phyloP scores from a whole-genome alignment of 2,888 invertebrate genomes.

The Eristalis pertinax region DNA sequence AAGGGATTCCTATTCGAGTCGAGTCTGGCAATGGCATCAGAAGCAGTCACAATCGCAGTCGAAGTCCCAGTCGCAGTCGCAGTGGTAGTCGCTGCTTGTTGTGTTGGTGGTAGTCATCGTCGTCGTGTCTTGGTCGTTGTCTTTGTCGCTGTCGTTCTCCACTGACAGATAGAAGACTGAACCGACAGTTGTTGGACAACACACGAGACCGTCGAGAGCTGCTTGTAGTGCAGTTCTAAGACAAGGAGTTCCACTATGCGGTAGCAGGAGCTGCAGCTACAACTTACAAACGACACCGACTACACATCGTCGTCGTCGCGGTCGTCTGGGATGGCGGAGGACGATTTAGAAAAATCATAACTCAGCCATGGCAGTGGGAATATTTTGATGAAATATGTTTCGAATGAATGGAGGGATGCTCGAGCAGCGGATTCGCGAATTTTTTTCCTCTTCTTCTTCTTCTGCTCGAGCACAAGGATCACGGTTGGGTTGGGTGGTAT shows the following conservation, averaged over 20 bases:
- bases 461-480: background rate
- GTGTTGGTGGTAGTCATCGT: background rate
- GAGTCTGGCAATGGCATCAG: slow-evolving; percentile 15
- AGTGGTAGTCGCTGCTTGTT: background rate
- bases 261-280: slow-evolving; percentile 5
- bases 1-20: background rate
- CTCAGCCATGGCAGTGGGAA: slow-evolving; percentile 65
- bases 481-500: background rate
- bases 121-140: background rate
- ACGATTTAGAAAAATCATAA: slow-evolving; percentile 70
- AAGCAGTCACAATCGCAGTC: background rate
- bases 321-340: slow-evolving; percentile 18
- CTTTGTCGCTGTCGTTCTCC: background rate
- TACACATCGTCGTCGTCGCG: background rate
- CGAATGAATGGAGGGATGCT: slow-evolving; percentile 40
- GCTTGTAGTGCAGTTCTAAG: slow-evolving; percentile 33
- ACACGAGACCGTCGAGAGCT: background rate
- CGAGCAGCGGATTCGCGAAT: background rate
- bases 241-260: slow-evolving; percentile 24
- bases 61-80: no score
- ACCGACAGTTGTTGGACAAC: slow-evolving; percentile 63
- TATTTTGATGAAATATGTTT: slow-evolving; percentile 60
- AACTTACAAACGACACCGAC: slow-evolving; percentile 47
- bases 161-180: slow-evolving; percentile 50
- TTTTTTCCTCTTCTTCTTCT: background rate